Evolutionary conservation across 2,797 vertebrate species (phyloP), one percentile per base, ranked within the genome.

Genomic region (Channallabes apus): DNA sequence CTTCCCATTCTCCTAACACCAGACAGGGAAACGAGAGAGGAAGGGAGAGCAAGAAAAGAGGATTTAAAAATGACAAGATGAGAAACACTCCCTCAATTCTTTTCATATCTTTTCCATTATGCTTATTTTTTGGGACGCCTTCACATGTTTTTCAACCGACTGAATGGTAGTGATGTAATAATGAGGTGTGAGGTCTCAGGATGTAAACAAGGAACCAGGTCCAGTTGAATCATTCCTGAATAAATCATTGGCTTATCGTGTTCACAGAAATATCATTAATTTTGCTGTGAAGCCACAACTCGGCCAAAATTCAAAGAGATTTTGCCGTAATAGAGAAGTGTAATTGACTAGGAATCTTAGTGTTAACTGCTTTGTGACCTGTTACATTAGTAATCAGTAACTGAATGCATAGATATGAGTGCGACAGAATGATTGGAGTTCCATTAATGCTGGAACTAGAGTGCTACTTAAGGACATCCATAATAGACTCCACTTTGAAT

Each of bases 211-310:
- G 83, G 59, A 82, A 65, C 41, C 22, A 83, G 38, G 62, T 77
- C n/a, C 67, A 77, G 82, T 81, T 82, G 87, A 87, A 82, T 88
- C 85, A 85, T 85, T 84, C 67, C 11, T 14, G 9, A 82, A 86
- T 90, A 90, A 90, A 86, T 87, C 81, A 87, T 65, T 79, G 83
- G 80, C 87, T 88, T 88, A 90, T 90, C 89, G 18, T 46, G 67
- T 86, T 85, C 46, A 17, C 58, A 46, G 17, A 72, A 82, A 84
- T 80, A 87, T 84, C 61, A 87, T 87, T 85, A 84, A 88, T 88
- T 83, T 64, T 22, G 27, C 22, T 29, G 72, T 68, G 77, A 76
- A 84, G 86, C 68, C 59, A 41, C 75, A 87, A 85, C 79, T 71
- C 56, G 20, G 80, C 71, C 65, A 68, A 83, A 83, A 71, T 79